These are phyloP conservation scores for Trissolcus basalis DNA, from an alignment of 1,140 invertebrate species.

Conservation along the genomic window DNA sequence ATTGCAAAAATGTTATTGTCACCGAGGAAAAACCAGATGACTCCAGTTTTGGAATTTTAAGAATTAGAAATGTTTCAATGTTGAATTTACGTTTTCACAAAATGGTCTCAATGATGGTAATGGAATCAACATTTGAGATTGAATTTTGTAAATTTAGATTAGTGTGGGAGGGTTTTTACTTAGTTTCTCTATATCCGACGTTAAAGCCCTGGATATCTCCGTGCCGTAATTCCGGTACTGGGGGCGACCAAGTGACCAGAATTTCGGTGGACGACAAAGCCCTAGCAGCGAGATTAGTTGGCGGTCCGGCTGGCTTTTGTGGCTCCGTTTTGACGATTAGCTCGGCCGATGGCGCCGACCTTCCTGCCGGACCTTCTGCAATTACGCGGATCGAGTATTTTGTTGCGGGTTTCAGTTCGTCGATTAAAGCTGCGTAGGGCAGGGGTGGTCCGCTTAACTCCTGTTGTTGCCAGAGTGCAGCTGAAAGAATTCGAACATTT, in stretches of 20 bases:
- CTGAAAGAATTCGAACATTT: slow-evolving; percentile 21
- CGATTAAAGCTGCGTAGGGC: slow-evolving; percentile 79
- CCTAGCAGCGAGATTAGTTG: slow-evolving; percentile 82
- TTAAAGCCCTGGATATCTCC: slow-evolving; percentile 84
- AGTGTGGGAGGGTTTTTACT: slow-evolving; percentile 33
- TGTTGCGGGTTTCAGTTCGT: slow-evolving; percentile 86
- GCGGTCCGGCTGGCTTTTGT: slow-evolving; percentile 85
- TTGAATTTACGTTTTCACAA: slow-evolving; percentile 4
- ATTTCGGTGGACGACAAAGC: slow-evolving; percentile 86
- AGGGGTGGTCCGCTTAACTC: slow-evolving; percentile 80
- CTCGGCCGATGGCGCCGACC: slow-evolving; percentile 83
- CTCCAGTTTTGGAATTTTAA: no score
- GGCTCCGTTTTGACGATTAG: slow-evolving; percentile 84
- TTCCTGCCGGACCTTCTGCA: slow-evolving; percentile 85
- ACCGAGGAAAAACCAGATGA: no score
- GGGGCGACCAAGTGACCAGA: slow-evolving; percentile 86
- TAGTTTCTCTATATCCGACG: slow-evolving; percentile 74
- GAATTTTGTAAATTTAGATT: no score
- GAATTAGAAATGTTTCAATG: no score
- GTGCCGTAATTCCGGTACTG: slow-evolving; percentile 81
- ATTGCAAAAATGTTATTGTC: no score
- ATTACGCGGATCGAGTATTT: slow-evolving; percentile 84
- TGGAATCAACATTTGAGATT: no score
- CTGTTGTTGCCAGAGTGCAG: slow-evolving; percentile 81
- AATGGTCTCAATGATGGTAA: no score